These are phyloP conservation scores for Indri indri DNA, from an alignment of 2,113 vertebrate species.

Conservation along the genomic window DNA sequence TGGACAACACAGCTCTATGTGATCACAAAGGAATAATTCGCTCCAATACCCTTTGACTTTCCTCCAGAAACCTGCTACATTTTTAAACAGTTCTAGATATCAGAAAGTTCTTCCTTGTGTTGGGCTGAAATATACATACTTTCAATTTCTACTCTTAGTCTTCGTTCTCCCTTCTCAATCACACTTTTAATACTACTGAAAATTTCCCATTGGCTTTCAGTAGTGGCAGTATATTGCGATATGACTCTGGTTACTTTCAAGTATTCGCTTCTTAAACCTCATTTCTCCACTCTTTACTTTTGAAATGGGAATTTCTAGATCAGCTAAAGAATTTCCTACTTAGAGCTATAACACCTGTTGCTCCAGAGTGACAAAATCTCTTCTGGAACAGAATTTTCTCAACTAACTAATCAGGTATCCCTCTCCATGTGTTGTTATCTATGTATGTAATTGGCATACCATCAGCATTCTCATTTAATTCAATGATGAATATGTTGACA, in stretches of 20 bases:
- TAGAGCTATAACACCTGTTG: neutral
- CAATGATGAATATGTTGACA: neutral
- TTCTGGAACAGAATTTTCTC: neutral
- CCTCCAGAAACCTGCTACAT: neutral
- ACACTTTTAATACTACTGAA: neutral
- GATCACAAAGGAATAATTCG: neutral
- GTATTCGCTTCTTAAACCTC: neutral
- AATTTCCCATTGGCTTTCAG: neutral
- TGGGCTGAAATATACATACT: neutral
- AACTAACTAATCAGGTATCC: neutral
- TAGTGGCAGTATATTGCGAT: neutral
- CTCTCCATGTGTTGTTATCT: neutral
- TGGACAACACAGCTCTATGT: neutral
- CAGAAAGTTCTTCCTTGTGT: neutral
- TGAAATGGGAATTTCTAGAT: neutral
- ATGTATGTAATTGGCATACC: neutral
- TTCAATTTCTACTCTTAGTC: neutral
- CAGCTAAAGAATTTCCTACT: neutral
- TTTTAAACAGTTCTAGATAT: neutral
- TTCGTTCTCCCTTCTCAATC: neutral
- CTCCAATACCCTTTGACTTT: neutral
- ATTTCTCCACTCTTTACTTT: neutral
- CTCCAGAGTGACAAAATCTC: neutral
- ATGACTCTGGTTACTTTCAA: neutral
- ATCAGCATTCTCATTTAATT: neutral